Base-by-base conservation (phyloP, 2,797 vertebrate genomes). In the Sciaenops ocellatus region DNA sequence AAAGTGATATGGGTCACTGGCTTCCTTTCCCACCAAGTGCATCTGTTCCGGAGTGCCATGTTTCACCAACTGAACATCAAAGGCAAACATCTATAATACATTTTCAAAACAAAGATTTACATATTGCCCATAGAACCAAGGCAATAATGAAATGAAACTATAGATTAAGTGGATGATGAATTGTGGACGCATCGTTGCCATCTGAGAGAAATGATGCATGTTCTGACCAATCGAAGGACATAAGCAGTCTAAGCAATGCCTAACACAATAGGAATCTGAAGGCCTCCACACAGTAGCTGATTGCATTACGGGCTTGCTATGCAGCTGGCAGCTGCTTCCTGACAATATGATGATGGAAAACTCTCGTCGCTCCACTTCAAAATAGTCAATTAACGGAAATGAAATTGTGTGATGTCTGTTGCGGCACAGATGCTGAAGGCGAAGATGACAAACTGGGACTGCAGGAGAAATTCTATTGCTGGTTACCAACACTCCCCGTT, bases 291-390 rank as follows among this genome's bases (percentile, higher is more conserved):
- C 83, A 90, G 65, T 82, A 85, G 79, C 71, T 90, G 92, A 90
- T 92, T 94, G 84, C 85, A 89, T 90, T 90, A 87, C 69, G 74
- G 86, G 73, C 80, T 80, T 74, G 70, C 83, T 71, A 30, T 83
- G 80, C 91, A 93, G 92, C 89, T 93, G 91, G 62, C 92, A 94
- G 92, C 90, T 93, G 92, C 82, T 92, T 91, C 86, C 80, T 90
- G 89, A 93, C 88, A 92, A 93, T 85, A 88, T 78, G 69, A 89
- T 90, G 90, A 92, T 89, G 73, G 74, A 91, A 91, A 89, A 90
- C 86, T 88, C 85, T 89, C 59, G 57, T 87, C 41, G 61, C 75
- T 80, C 84, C 78, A 89, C 88, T 92, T 88, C 87, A 90, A 89
- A 87, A 87, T 84, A 88, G 85, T 91, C 88, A 91, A 92, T 93